These are phyloP conservation scores for Clarias gariepinus DNA, from an alignment of 2,113 vertebrate genomes.

Conservation along the genomic window DNA sequence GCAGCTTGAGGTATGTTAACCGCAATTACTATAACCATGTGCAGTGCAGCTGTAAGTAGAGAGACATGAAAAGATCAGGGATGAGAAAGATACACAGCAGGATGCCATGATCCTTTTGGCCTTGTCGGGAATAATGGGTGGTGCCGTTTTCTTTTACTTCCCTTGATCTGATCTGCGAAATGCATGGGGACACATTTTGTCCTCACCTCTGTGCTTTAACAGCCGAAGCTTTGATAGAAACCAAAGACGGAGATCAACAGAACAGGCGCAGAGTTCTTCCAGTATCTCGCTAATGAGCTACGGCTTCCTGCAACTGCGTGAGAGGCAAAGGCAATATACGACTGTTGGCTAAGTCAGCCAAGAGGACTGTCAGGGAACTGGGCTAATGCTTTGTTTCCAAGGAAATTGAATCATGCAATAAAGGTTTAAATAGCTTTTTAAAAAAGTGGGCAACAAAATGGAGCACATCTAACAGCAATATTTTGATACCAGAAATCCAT, in stretches of 20 bases:
- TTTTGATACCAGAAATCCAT: neutral
- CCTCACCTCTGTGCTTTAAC: slow-evolving; percentile 12
- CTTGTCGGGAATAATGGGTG: neutral
- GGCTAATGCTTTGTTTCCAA: slow-evolving; percentile 2
- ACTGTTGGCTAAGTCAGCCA: neutral
- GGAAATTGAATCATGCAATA: neutral
- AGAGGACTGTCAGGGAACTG: neutral
- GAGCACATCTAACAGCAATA: neutral
- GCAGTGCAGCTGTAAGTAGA: neutral
- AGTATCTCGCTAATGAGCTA: neutral
- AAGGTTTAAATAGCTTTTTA: neutral
- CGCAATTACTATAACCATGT: neutral
- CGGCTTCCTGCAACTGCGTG: neutral
- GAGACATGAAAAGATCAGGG: neutral
- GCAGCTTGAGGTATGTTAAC: neutral
- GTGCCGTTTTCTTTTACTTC: slow-evolving; percentile 10
- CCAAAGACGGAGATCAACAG: neutral
- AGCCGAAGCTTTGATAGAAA: slow-evolving; percentile 23
- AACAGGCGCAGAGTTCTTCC: neutral
- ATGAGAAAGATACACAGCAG: slow-evolving; percentile 1
- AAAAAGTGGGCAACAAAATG: neutral
- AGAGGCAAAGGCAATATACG: neutral
- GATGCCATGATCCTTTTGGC: neutral
- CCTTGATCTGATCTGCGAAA: slow-evolving; percentile 18
- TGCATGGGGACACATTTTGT: neutral